These are phyloP conservation scores for Sarcophaga peregrina DNA, from an alignment of 1,140 invertebrate genomes.

Conservation along the genomic window DNA sequence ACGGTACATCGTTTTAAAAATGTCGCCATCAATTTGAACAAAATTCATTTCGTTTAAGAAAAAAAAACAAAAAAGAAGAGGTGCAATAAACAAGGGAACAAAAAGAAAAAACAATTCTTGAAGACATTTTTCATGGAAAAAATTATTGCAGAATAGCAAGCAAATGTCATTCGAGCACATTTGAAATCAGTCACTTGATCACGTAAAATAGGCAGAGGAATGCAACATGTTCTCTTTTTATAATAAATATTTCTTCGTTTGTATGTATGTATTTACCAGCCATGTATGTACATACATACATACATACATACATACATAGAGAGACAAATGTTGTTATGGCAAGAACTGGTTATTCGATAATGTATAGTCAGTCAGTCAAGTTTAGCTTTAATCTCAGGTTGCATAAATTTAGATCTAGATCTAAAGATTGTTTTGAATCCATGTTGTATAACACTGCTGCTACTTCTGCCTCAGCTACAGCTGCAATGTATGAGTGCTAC, in stretches of 20 bases:
- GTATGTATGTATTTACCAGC: neutral
- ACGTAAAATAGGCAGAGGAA: neutral
- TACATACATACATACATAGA: neutral
- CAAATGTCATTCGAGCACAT: conserved; percentile 7
- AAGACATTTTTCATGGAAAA: neutral
- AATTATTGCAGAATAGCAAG: neutral
- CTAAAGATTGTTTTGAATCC: conserved; percentile 16
- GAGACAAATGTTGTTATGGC: neutral
- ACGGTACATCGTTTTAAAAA: too few species aligned
- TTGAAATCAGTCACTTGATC: conserved; percentile 26
- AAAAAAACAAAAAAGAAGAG: too few species aligned
- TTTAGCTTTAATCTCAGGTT: conserved; percentile 15
- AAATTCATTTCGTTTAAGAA: too few species aligned
- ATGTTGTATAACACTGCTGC: neutral
- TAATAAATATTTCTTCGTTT: neutral
- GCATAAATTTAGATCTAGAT: conserved; percentile 16
- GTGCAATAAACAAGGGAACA: too few species aligned
- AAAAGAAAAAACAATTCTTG: too few species aligned
- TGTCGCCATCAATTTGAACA: too few species aligned
- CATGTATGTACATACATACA: neutral
- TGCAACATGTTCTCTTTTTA: neutral
- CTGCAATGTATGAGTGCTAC: neutral
- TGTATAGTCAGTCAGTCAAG: neutral
- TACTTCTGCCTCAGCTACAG: neutral
- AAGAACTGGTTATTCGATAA: neutral